These are phyloP conservation scores for Vanessa tameamea DNA, from an alignment of 1,140 invertebrate genomes.

Conservation along the genomic window DNA sequence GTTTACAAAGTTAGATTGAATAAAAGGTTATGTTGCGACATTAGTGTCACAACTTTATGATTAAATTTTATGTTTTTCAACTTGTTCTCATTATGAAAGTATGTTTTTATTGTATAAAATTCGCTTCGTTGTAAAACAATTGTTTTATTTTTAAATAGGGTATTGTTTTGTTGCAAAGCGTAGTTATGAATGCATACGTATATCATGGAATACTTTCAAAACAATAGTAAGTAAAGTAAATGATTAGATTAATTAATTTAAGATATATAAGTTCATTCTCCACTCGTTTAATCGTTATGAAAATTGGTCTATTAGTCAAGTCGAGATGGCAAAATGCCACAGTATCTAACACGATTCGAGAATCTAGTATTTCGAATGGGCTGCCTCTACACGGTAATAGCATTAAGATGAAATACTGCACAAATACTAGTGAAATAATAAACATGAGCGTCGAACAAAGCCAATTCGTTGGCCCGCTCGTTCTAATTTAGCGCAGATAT, in stretches of 20 bases:
- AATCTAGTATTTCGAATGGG: conserved; percentile 18
- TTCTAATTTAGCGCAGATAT: conserved; percentile 47
- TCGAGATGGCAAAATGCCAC: conserved; percentile 24
- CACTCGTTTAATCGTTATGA: conserved; percentile 31
- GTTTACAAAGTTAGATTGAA: conserved; percentile 70
- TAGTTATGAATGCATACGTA: neutral
- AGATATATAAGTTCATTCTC: neutral
- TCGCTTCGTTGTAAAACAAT: neutral
- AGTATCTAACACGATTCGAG: conserved; percentile 10
- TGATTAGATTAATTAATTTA: neutral
- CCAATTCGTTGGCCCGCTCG: conserved; percentile 42
- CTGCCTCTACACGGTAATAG: conserved; percentile 28
- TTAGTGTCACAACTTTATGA: conserved; percentile 62
- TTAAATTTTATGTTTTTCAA: conserved; percentile 52
- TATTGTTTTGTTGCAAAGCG: neutral
- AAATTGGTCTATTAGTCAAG: conserved; percentile 20
- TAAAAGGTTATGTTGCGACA: conserved; percentile 61
- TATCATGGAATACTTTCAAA: neutral
- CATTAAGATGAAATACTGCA: conserved; percentile 42
- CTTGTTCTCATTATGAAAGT: conserved; percentile 3
- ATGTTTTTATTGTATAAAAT: neutral
- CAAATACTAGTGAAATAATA: conserved; percentile 38
- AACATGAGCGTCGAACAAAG: conserved; percentile 46
- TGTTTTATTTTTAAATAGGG: conserved; percentile 3
- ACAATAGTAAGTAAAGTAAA: neutral